Percentiles rank a stretch among this genome's conserved stretches.
These are phyloP conservation scores for Liparis tanakae DNA, from an alignment of 2,797 vertebrate genomes.

Conservation along the genomic window DNA sequence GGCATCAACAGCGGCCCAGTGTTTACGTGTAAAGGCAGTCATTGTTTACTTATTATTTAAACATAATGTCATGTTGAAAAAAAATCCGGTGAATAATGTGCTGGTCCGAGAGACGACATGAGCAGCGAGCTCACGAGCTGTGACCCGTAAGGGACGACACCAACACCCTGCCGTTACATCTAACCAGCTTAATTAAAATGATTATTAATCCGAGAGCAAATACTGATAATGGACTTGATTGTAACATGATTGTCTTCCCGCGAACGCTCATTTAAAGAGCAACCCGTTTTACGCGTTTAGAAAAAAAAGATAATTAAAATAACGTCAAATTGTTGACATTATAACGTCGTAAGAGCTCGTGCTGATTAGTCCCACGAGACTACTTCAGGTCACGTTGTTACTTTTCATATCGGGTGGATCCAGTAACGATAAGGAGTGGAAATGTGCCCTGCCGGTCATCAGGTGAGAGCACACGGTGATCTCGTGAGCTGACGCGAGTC, in stretches of 20 bases:
- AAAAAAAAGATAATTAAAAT: too few relatives aligned
- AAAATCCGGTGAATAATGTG: rapidly evolving
- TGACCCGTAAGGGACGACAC: constrained; percentile 43
- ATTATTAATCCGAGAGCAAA: neutral
- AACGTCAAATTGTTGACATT: neutral
- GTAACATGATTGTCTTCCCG: neutral
- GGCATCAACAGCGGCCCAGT: rapidly evolving
- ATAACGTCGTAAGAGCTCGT: neutral
- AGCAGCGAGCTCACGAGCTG: constrained; percentile 11
- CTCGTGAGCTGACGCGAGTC: constrained; percentile 24
- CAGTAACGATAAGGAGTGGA: rapidly evolving
- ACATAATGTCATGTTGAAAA: neutral
- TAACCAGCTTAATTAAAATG: too few relatives aligned
- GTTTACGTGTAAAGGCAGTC: rapidly evolving
- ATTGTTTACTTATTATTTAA: rapidly evolving
- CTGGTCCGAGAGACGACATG: neutral
- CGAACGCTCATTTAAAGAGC: neutral
- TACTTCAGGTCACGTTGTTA: too few relatives aligned
- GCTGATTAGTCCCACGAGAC: rapidly evolving
- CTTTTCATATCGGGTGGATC: rapidly evolving
- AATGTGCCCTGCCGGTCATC: rapidly evolving
- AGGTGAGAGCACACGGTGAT: constrained; percentile 11
- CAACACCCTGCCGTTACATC: too few relatives aligned
- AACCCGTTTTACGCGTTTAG: neutral
- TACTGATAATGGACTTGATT: neutral